These are phyloP conservation scores for Myotis pilosus DNA, from an alignment of 2,797 vertebrate genomes.

Conservation along the genomic window DNA sequence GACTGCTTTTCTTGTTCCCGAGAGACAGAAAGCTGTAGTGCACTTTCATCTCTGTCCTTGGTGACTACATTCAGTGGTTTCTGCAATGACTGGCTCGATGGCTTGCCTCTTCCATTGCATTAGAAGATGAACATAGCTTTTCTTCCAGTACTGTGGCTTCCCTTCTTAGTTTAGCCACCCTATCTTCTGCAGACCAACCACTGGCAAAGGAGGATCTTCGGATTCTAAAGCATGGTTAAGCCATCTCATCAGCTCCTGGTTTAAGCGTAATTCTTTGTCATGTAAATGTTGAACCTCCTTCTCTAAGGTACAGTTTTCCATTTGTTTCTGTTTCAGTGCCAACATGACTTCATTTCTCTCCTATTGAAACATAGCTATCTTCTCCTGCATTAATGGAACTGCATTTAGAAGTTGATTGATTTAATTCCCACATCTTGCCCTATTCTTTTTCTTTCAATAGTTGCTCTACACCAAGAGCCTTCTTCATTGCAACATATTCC, in stretches of 20 bases:
- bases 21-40: not conserved
- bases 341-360: constrained; percentile 94
- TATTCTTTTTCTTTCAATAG: constrained; percentile 77
- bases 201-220: not conserved
- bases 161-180: no score
- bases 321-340: constrained; percentile 94
- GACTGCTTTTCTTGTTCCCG: not conserved
- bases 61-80: not conserved
- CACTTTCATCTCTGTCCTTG: not conserved
- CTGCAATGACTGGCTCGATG: not conserved
- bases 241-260: not conserved
- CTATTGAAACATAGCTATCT: constrained; percentile 91
- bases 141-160: not conserved
- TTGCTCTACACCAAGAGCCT: constrained; percentile 87
- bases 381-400: constrained; percentile 93
- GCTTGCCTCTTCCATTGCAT: not conserved
- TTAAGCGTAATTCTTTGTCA: not conserved
- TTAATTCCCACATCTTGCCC: constrained; percentile 91
- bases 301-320: constrained; percentile 88
- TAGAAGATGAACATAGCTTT: not conserved
- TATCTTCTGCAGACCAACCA: not conserved
- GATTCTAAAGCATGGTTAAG: not conserved
- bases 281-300: constrained; percentile 82
- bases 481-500: constrained; percentile 89
- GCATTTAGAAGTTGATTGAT: constrained; percentile 93